Percentiles rank a stretch among this genome's conserved stretches.
Evolutionary conservation across 2,113 vertebrate genomes (phyloP).

Genomic region (Sylvicapra grimmia): DNA sequence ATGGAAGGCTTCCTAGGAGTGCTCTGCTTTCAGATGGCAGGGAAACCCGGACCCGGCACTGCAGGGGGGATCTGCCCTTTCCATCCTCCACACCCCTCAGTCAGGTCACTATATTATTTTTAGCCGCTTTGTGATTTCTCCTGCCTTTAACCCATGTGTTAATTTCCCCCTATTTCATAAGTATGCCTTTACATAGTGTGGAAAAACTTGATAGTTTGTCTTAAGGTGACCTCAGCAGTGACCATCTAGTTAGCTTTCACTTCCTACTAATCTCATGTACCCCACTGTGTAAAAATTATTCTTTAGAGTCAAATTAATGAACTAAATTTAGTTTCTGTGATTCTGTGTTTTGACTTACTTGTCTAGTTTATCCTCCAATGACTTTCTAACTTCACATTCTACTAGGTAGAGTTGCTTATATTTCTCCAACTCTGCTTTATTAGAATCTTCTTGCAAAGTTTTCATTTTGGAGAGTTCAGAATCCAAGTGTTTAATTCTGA

Average conservation of each 20-base stretch:
- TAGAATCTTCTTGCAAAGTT: constrained; percentile 80
- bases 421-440: constrained; percentile 80
- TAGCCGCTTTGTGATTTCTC: neutral
- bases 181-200: neutral
- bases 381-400: constrained; percentile 83
- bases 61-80: too few relatives aligned
- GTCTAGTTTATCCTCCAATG: constrained; percentile 84
- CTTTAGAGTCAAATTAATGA: neutral
- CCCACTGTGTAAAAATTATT: neutral
- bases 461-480: constrained; percentile 81
- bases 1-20: neutral
- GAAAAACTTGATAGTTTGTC: neutral
- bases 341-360: constrained; percentile 76
- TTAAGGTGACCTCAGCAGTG: neutral
- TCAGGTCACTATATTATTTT: neutral
- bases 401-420: constrained; percentile 87
- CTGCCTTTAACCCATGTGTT: neutral
- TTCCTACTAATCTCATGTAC: neutral
- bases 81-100: neutral
- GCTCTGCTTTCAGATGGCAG: neutral
- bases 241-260: neutral
- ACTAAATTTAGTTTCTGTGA: neutral
- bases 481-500: constrained; percentile 87
- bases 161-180: neutral
- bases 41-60: neutral